phyloP scores from a whole-genome alignment of 2,888 invertebrate species.

The Dioctria rufipes region DNA sequence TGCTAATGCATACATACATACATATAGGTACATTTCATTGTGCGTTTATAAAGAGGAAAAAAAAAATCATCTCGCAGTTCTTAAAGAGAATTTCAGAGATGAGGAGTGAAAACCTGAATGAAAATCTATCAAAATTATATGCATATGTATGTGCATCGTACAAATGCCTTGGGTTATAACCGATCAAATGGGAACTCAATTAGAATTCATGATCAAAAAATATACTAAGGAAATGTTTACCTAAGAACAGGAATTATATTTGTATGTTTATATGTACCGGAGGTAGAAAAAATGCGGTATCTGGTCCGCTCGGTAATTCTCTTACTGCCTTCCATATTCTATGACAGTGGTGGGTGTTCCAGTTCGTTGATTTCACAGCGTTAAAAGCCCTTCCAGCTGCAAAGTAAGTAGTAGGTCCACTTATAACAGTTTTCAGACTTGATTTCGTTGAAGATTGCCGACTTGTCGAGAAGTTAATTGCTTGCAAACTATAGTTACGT shows the following conservation, averaged over 20 bases:
- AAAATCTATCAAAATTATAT: constrained; percentile 33
- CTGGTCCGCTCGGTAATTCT: constrained; percentile 6
- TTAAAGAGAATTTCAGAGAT: constrained; percentile 41
- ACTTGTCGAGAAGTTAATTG: constrained; percentile 57
- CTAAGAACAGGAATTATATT: background rate
- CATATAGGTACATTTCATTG: background rate
- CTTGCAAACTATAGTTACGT: constrained; percentile 53
- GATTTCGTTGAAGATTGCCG: constrained; percentile 55
- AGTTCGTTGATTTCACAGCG: constrained; percentile 47
- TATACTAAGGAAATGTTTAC: constrained; percentile 27
- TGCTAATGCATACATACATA: constrained; percentile 5
- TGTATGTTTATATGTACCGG: background rate
- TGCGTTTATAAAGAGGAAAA: constrained; percentile 1
- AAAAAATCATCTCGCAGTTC: background rate
- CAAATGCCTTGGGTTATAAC: constrained; percentile 28
- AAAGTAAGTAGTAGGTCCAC: constrained; percentile 20
- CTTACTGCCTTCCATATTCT: background rate
- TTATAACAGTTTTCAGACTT: constrained; percentile 55
- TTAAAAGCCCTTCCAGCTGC: constrained; percentile 33
- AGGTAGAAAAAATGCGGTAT: background rate
- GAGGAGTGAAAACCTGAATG: constrained; percentile 45
- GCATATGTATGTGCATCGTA: background rate
- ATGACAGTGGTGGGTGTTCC: constrained; percentile 49
- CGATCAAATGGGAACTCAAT: constrained; percentile 33
- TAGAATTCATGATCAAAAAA: constrained; percentile 49